A percentile compares a stretch with the other conserved stretches of the same genome.
Evolutionary conservation across 2,113 vertebrate genomes (phyloP).

Genomic region (Micronycteris hirsuta): DNA sequence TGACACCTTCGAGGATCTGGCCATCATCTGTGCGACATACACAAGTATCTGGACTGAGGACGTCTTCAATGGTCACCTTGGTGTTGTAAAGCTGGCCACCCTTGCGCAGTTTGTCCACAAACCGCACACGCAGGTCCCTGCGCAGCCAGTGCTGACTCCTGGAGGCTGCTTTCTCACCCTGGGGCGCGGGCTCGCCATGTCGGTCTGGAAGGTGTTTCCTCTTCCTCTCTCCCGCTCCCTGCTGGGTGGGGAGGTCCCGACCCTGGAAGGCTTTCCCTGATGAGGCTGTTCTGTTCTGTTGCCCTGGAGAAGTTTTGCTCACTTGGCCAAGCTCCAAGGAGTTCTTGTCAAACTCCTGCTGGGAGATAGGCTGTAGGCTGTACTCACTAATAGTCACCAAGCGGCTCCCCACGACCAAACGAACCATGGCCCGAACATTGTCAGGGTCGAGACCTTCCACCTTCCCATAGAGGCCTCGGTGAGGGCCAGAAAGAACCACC

Average conservation of each 20-base stretch:
- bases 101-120: conserved; percentile 88
- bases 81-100: conserved; percentile 90
- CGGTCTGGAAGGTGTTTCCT: conserved; percentile 33
- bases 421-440: conserved; percentile 88
- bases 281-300: not conserved
- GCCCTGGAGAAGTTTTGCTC: not conserved
- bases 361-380: conserved; percentile 79
- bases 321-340: conserved; percentile 78
- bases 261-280: not conserved
- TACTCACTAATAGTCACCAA: conserved; percentile 88
- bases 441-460: conserved; percentile 91
- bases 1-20: conserved; percentile 86
- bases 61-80: conserved; percentile 93
- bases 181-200: not conserved
- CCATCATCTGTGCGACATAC: conserved; percentile 91
- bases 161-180: conserved; percentile 32
- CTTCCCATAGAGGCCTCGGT: conserved; percentile 90
- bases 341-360: conserved; percentile 86
- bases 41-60: conserved; percentile 83
- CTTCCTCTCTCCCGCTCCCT: conserved; percentile 5
- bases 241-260: not conserved
- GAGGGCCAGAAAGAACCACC: conserved; percentile 84
- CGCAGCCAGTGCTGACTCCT: conserved; percentile 84
- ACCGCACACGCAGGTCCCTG: conserved; percentile 89
- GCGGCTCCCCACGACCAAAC: conserved; percentile 83